Base-by-base conservation (phyloP, 2,113 vertebrate species). In the Seriola aureovittata region DNA sequence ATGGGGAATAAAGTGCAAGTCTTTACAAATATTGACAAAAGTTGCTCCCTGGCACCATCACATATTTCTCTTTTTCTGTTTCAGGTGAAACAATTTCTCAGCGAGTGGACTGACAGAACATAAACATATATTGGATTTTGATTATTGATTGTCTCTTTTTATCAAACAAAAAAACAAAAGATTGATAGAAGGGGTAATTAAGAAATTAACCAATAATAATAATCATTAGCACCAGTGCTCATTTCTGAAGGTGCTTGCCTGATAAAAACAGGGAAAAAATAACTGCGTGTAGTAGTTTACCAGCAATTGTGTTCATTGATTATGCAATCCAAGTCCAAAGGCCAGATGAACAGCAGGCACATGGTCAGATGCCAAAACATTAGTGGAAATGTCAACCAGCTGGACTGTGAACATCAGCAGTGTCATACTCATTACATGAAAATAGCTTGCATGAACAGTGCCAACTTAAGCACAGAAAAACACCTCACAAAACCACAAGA, bases 331-430 rank as follows among this genome's bases (percentile, higher is more conserved):
- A 42, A 46, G 52, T 44, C 65, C 23, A 25, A 44, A 42, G 46
- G 75, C 67, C 67, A 80, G 52, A 85, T 66, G 44, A 84, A 52
- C 81, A 75, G 73, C 44, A 38, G 77, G 64, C 68, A 38, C 72
- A 44, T 29, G 5, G 21, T 69, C 19, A 2, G 59, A 50, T 46
- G 69, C 68, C 66, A 84, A 74, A 71, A 63, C 70, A 81, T 80
- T 25, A 80, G 62, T 34, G 69, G 63, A 80, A 79, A 82, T 77
- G 83, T 81, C 74, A 81, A 55, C 57, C 86, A 88, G 74, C 80
- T 81, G 85, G 65, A 62, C 63, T 3, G 38, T 44, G n/a, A 75
- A 74, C 64, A 89, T 74, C 57, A 71, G 69, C 74, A n/a, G 55
- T 46, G 14, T 74, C 17, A n/a, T 63, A 42, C 32, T 19, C 8